Base-by-base conservation (phyloP, 1,140 invertebrate genomes). In the Drosophila nebulosa region DNA sequence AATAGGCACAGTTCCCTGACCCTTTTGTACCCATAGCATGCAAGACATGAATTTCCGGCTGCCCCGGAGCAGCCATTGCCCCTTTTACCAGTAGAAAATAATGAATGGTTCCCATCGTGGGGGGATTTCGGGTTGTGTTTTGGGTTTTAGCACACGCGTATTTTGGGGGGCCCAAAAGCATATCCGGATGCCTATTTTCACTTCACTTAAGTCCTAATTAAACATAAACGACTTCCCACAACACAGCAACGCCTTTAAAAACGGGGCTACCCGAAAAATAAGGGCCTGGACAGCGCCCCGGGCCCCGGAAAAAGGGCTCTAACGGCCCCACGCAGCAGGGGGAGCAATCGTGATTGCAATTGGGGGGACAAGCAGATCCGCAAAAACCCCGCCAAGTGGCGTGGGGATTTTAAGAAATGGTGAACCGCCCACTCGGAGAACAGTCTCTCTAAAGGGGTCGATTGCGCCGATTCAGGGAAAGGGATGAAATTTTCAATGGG, bases 11-110 rank as follows among this genome's bases (percentile, higher is more conserved):
- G 94, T 92, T 94, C 95, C 73, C 93, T 96, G 91, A 95, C 95
- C 95, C 95, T 69, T 92, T 96, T 90, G 94, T 95, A 60, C 95
- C 95, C 83, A 94, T 96, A 92, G 93, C 91, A 95, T 96, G 95
- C 95, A 96, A 92, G 95, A 96, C 89, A 94, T 96, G 92, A 95
- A 95, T 93, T 92, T 95, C 77, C 79, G 78, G 67, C 71, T 30
- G 36, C 95, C 77, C 94, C 95, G 78, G 93, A 94, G 83, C 92
- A 94, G 81, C 93, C 75, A 92, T 94, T 89, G 93, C 94, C 78
- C 94, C 95, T 71, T 95, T 95, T 89, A 94, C 94, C 92, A 93
- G 94, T 93, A 92, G 92, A 60, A 4, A n/a, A 4, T 10, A 9
- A 10, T 32, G 32, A n/a, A n/a, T n/a, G 21, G 16, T 14, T 0